Evolutionary conservation across 2,113 vertebrate genomes (phyloP).

Genomic region (Callithrix jacchus): DNA sequence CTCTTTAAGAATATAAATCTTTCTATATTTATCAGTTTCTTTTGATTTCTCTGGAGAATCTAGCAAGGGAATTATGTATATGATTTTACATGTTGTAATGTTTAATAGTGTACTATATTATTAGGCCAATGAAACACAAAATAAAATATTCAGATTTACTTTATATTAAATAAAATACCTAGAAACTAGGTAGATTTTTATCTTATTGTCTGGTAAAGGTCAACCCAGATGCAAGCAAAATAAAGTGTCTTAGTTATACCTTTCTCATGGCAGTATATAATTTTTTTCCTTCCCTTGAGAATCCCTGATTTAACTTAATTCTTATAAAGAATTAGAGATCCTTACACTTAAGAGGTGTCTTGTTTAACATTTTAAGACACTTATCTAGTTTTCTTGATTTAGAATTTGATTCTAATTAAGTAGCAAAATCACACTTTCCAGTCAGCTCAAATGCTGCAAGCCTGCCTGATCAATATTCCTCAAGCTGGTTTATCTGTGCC

Average conservation of each 20-base stretch:
- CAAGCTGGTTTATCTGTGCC: not conserved
- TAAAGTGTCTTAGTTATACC: not conserved
- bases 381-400: not conserved
- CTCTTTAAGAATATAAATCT: not conserved
- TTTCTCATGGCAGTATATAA: not conserved
- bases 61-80: not conserved
- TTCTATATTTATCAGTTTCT: not conserved
- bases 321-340: not conserved
- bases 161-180: not conserved
- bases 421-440: not conserved
- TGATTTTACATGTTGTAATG: not conserved
- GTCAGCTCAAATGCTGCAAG: not conserved
- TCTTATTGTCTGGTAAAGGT: not conserved
- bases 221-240: not conserved
- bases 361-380: not conserved
- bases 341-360: not conserved
- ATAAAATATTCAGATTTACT: not conserved
- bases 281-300: slow-evolving; percentile 2
- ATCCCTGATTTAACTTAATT: not conserved
- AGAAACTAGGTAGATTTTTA: not conserved
- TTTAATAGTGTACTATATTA: not conserved
- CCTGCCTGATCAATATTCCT: not conserved
- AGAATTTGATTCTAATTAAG: not conserved
- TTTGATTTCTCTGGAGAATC: not conserved
- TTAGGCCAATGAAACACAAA: not conserved